phyloP scores from a whole-genome alignment of 2,113 vertebrate genomes.

The Semnornis frantzii region DNA sequence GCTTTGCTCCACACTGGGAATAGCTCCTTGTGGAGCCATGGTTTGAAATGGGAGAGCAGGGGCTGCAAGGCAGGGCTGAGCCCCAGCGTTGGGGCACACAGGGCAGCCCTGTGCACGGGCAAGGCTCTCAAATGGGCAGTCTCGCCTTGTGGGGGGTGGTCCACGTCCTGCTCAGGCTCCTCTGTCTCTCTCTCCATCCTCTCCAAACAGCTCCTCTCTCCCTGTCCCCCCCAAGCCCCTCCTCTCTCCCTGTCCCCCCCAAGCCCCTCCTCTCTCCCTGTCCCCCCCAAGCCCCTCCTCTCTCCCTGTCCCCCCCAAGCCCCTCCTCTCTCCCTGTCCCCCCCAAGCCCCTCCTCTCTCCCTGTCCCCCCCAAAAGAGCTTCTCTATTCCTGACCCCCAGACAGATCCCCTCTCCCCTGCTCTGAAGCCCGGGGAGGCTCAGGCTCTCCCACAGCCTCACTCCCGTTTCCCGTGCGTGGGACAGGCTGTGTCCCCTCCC shows the following conservation, averaged over 20 bases:
- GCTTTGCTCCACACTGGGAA: fast-evolving
- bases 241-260: neutral
- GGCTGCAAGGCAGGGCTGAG: neutral
- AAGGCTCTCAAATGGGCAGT: fast-evolving
- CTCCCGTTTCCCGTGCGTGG: neutral
- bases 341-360: neutral
- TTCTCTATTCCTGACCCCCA: too few species aligned
- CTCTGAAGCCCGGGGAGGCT: neutral
- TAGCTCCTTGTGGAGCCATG: fast-evolving
- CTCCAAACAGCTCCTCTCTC: neutral
- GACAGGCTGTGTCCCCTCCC: neutral
- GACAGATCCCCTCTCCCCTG: too few species aligned
- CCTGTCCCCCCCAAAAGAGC: too few species aligned
- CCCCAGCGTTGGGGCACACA: too few species aligned
- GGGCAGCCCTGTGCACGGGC: neutral
- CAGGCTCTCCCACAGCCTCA: neutral
- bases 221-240: neutral
- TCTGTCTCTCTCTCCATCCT: neutral
- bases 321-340: neutral
- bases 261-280: too few species aligned
- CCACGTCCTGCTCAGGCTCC: neutral
- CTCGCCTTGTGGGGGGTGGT: fast-evolving
- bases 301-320: too few species aligned
- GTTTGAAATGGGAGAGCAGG: neutral
- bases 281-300: too few species aligned